These are phyloP conservation scores for Globodera rostochiensis DNA, from an alignment of 1,140 invertebrate species.

Conservation along the genomic window DNA sequence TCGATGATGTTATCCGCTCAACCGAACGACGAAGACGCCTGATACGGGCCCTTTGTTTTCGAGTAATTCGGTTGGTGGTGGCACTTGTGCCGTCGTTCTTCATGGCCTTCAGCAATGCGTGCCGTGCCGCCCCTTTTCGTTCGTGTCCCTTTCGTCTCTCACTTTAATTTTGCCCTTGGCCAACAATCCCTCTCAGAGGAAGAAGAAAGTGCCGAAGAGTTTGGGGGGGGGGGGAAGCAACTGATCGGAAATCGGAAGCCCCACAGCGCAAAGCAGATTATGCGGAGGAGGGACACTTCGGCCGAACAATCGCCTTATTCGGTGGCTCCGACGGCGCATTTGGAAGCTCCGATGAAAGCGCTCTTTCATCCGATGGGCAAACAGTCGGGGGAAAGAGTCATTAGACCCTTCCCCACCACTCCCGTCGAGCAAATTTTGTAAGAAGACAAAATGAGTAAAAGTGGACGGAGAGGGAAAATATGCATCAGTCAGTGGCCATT, in stretches of 20 bases:
- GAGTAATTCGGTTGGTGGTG: too few relatives aligned
- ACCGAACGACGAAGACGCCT: too few relatives aligned
- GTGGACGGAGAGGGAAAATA: neutral
- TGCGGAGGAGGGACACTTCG: neutral
- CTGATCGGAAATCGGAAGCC: constrained; percentile 25
- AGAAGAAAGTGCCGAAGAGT: neutral
- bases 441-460: neutral
- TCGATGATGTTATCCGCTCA: too few relatives aligned
- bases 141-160: neutral
- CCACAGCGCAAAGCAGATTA: constrained; percentile 10
- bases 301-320: constrained; percentile 26
- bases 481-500: neutral
- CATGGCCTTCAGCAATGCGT: too few relatives aligned
- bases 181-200: neutral
- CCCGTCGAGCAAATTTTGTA: constrained; percentile 11
- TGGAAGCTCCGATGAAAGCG: neutral
- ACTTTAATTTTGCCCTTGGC: neutral
- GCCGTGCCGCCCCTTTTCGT: too few relatives aligned
- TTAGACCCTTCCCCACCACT: neutral
- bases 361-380: constrained; percentile 25
- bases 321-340: constrained; percentile 9
- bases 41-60: too few relatives aligned
- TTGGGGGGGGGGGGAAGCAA: neutral
- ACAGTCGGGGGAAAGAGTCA: constrained; percentile 3
- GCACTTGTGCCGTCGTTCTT: too few relatives aligned